phyloP scores from a whole-genome alignment of 2,797 vertebrate species.

The Micrastur ruficollis region DNA sequence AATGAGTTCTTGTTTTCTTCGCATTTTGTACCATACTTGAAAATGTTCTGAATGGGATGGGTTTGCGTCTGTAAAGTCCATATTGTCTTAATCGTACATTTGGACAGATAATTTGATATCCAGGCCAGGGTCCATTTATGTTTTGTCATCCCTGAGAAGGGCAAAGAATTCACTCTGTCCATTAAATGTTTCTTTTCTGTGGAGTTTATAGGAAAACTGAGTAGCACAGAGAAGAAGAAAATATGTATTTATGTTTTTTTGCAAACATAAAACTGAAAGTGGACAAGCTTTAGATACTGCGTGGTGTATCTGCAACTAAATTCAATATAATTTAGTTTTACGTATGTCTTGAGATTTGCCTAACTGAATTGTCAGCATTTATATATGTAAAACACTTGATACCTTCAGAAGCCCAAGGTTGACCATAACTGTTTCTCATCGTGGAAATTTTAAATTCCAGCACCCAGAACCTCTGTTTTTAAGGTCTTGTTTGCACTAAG shows the following conservation, averaged over 20 bases:
- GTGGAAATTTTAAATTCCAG: background rate
- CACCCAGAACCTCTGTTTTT: background rate
- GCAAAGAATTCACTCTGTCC: background rate
- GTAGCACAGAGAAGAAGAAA: background rate
- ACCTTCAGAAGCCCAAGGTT: background rate
- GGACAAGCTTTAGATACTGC: background rate
- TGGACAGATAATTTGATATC: background rate
- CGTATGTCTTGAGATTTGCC: background rate
- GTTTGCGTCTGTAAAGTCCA: background rate
- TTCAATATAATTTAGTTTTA: background rate
- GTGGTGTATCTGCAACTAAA: background rate
- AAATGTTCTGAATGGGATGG: background rate
- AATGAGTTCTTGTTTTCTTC: background rate
- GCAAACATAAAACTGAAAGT: background rate
- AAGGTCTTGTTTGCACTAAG: background rate
- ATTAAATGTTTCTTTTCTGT: background rate
- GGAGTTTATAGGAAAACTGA: background rate
- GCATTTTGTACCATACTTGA: background rate
- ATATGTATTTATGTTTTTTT: background rate
- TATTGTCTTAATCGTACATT: background rate
- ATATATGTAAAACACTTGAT: background rate
- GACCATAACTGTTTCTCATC: background rate
- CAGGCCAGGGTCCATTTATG: background rate
- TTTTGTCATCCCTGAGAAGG: background rate
- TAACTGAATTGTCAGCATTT: background rate